Percentiles rank a stretch among this genome's conserved stretches.
Evolutionary conservation across 2,888 invertebrate species (phyloP).

Genomic region (Sthenelais limicola): DNA sequence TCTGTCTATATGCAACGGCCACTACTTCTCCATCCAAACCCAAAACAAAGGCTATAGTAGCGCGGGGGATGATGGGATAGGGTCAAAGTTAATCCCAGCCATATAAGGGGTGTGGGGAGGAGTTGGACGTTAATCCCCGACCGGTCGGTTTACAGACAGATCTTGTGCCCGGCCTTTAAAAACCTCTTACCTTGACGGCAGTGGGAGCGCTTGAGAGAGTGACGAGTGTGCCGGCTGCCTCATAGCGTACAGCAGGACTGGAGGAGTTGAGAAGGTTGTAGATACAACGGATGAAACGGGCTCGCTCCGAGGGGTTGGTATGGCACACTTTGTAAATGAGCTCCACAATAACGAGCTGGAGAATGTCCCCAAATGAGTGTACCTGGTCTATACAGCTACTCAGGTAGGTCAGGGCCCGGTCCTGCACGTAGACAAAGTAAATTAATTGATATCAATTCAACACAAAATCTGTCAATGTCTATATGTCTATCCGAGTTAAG

Average conservation of each 20-base stretch:
- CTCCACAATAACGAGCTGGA: slow-evolving; percentile 98
- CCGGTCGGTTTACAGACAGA: too few relatives aligned
- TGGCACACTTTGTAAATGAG: slow-evolving; percentile 99
- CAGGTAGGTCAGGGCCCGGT: slow-evolving; percentile 91
- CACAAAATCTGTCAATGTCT: too few relatives aligned
- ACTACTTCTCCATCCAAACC: too few relatives aligned
- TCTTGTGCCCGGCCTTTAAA: too few relatives aligned
- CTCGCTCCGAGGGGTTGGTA: slow-evolving; percentile 94
- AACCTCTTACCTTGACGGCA: slow-evolving; percentile 84
- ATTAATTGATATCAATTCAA: too few relatives aligned
- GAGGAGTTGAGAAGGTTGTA: slow-evolving; percentile 96
- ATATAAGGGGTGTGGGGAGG: too few relatives aligned
- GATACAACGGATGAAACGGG: slow-evolving; percentile 98
- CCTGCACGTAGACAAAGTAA: slow-evolving; percentile 74
- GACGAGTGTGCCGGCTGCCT: slow-evolving; percentile 97
- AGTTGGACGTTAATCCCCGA: too few relatives aligned
- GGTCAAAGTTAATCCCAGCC: too few relatives aligned
- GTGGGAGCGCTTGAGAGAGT: slow-evolving; percentile 98
- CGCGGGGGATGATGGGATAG: too few relatives aligned
- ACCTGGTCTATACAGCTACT: slow-evolving; percentile 94
- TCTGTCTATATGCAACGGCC: too few relatives aligned
- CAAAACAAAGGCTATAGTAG: too few relatives aligned
- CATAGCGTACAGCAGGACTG: slow-evolving; percentile 97
- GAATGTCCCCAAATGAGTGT: slow-evolving; percentile 91
- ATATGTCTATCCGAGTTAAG: too few relatives aligned